phyloP scores from a whole-genome alignment of 2,888 invertebrate species.

The Carabus problematicus region DNA sequence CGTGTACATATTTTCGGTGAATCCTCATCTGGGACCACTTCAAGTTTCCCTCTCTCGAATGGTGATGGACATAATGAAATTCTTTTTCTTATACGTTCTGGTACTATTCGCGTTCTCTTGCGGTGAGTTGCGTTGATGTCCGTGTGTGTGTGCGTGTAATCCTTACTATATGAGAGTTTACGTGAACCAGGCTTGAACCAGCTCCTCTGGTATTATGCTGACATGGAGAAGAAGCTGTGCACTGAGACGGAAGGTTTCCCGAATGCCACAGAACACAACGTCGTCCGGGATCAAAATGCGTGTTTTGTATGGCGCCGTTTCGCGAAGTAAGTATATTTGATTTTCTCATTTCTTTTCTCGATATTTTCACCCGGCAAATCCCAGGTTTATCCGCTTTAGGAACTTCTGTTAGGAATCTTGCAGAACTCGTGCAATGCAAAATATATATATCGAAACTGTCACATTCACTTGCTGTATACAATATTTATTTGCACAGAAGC shows the following conservation, averaged over 20 bases:
- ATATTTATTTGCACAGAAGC: no score
- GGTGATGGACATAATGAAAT: constrained; percentile 96
- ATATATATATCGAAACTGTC: no score
- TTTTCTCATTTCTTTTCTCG: constrained; percentile 7
- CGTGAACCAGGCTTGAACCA: constrained; percentile 75
- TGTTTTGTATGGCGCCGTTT: constrained; percentile 88
- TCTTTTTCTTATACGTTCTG: constrained; percentile 90
- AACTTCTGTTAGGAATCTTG: no score
- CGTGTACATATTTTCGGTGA: constrained; percentile 97
- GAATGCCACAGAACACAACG: constrained; percentile 50
- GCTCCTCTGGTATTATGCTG: constrained; percentile 88
- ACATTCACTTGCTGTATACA: no score
- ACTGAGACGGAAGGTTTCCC: constrained; percentile 54
- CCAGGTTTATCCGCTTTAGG: no score
- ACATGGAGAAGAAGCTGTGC: constrained; percentile 85
- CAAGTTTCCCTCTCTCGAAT: constrained; percentile 94
- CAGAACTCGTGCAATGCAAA: no score
- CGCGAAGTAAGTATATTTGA: constrained; percentile 72
- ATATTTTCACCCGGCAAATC: neutral
- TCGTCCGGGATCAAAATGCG: constrained; percentile 51
- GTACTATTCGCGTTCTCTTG: constrained; percentile 96
- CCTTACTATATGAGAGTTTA: neutral
- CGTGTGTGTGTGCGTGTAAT: neutral
- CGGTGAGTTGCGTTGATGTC: constrained; percentile 67
- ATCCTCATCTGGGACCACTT: constrained; percentile 94